Conservation (phyloP, 2,113 vertebrate species). For the Silurus glanis region DNA sequence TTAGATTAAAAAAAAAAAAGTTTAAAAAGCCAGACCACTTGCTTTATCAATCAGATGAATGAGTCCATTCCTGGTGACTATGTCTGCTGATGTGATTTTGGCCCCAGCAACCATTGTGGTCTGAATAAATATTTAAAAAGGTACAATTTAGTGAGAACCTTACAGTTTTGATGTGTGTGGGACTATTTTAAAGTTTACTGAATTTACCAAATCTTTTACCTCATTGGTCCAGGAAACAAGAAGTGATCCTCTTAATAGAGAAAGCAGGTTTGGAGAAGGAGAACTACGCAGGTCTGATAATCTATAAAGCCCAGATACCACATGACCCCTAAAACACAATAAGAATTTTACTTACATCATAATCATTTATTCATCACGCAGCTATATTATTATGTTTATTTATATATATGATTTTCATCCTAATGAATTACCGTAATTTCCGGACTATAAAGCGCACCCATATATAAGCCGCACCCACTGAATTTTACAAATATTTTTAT, state of each 20-base stretch:
- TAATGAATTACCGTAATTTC: not conserved
- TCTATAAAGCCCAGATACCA: slow-evolving; percentile 71
- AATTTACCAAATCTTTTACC: slow-evolving; percentile 64
- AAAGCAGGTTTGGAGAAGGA: slow-evolving; percentile 70
- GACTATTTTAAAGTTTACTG: not conserved
- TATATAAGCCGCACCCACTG: too few species aligned
- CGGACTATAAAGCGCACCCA: too few species aligned
- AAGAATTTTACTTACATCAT: not conserved
- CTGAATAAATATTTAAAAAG: slow-evolving; percentile 63
- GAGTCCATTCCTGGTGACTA: slow-evolving; percentile 83
- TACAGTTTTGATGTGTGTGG: not conserved
- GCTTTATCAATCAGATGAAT: slow-evolving; percentile 89
- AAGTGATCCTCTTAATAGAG: slow-evolving; percentile 75
- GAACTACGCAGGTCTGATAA: slow-evolving; percentile 70
- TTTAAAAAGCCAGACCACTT: slow-evolving; percentile 71
- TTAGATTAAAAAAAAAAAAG: not conserved
- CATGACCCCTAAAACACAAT: slow-evolving; percentile 77
- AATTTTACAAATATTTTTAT: too few species aligned
- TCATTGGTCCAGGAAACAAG: slow-evolving; percentile 71
- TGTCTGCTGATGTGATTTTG: slow-evolving; percentile 70
- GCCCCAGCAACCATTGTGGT: slow-evolving; percentile 75
- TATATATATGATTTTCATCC: not conserved
- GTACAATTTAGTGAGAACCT: not conserved
- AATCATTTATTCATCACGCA: not conserved
- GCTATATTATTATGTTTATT: not conserved